A percentile compares a stretch with the other conserved stretches of the same genome.
These are phyloP conservation scores for Palythoa grandiflora DNA, from an alignment of 92 coral and sea anemone species.

Conservation along the genomic window DNA sequence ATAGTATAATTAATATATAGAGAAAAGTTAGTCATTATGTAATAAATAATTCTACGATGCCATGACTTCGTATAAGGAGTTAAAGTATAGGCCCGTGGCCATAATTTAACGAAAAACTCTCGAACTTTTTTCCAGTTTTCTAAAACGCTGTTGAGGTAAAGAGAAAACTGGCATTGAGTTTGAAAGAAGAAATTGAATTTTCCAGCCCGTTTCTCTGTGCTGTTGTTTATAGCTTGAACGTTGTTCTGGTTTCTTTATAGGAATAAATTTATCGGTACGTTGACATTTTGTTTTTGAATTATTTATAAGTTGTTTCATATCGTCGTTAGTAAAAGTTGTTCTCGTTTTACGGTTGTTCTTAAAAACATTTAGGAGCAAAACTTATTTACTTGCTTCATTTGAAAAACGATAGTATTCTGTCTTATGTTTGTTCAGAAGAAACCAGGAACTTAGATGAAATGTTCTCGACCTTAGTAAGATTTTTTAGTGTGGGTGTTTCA, in stretches of 20 bases:
- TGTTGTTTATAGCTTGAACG: neutral
- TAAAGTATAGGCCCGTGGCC: conserved; percentile 89
- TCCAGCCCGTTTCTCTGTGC: neutral
- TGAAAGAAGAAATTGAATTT: neutral
- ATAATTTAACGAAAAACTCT: conserved; percentile 11
- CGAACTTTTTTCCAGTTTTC: neutral
- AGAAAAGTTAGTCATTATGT: conserved; percentile 45
- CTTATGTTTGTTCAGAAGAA: neutral
- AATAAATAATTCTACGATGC: conserved; percentile 56
- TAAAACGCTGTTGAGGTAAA: neutral
- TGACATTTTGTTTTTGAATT: conserved; percentile 1
- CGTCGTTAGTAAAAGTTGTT: neutral
- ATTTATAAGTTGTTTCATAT: conserved; percentile 32
- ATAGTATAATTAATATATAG: conserved; percentile 40
- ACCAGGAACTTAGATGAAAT: neutral
- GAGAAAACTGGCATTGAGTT: conserved; percentile 8
- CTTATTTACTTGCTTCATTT: neutral
- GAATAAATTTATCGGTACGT: conserved; percentile 1
- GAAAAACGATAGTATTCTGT: neutral
- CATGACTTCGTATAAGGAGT: conserved; percentile 91
- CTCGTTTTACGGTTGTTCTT: neutral
- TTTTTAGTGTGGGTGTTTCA: neutral
- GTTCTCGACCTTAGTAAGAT: neutral
- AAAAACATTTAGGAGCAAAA: neutral
- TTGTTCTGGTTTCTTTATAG: neutral